phyloP scores from a whole-genome alignment of 2,113 vertebrate species.

The Prunella fulvescens region DNA sequence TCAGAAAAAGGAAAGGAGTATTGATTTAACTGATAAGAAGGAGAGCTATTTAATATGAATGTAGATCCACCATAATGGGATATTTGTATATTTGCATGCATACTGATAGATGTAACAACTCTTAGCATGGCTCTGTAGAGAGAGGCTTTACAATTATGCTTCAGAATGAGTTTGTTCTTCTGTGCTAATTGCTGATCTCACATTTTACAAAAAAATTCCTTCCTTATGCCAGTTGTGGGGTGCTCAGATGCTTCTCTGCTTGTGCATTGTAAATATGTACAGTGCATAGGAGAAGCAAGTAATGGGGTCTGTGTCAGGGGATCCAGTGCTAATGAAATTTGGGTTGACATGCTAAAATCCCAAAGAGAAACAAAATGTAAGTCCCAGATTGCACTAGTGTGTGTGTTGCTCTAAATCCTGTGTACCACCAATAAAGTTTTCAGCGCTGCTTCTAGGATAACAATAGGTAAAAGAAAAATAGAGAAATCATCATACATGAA shows the following conservation, averaged over 20 bases:
- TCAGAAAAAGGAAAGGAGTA: not conserved
- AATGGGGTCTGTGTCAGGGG: not conserved
- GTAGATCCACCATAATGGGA: not conserved
- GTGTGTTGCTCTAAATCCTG: not conserved
- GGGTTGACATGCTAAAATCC: not conserved
- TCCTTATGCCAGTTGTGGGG: not conserved
- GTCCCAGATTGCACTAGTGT: not conserved
- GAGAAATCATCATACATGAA: not conserved
- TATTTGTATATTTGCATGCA: constrained; percentile 10
- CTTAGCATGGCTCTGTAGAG: not conserved
- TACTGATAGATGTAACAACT: not conserved
- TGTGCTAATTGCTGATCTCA: not conserved
- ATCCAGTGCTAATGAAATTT: not conserved
- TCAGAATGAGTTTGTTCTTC: not conserved
- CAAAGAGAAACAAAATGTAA: not conserved
- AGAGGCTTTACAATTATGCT: not conserved
- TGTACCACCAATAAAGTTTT: not conserved
- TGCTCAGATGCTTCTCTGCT: not conserved
- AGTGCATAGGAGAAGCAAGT: not conserved
- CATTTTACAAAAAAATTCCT: not conserved
- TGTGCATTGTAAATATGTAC: not conserved
- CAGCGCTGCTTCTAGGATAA: not conserved
- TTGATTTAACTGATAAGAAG: constrained; percentile 24
- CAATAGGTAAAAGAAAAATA: not conserved
- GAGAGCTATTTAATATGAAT: not conserved